Evolutionary conservation across 2,888 invertebrate species (phyloP).

Genomic region (Caenorhabditis sp.): DNA sequence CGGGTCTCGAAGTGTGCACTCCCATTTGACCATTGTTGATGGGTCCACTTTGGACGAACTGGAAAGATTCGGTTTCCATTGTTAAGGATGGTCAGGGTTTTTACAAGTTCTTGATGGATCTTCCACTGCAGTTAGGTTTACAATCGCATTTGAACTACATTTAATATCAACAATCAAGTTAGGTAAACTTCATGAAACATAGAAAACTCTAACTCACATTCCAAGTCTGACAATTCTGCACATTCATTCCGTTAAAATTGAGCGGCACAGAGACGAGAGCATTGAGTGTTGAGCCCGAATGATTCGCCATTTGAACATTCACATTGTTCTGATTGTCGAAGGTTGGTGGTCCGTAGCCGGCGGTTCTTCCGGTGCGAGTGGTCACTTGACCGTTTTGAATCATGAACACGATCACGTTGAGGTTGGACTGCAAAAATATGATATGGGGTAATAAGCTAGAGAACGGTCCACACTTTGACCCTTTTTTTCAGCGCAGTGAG

Average conservation of each 20-base stretch:
- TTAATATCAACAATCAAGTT: too few relatives aligned
- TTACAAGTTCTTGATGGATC: too few relatives aligned
- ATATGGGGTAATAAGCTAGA: too few relatives aligned
- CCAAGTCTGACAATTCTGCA: conserved; percentile 64
- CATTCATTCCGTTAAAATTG: conserved; percentile 52
- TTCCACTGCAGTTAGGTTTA: too few relatives aligned
- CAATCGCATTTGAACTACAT: too few relatives aligned
- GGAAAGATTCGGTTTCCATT: background rate
- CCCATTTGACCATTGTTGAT: conserved; percentile 50
- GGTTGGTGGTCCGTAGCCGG: conserved; percentile 52
- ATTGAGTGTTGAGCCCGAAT: conserved; percentile 52
- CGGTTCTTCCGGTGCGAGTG: conserved; percentile 54
- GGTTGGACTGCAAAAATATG: conserved; percentile 58
- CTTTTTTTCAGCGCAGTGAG: too few relatives aligned
- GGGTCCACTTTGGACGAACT: conserved; percentile 57
- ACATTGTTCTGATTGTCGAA: conserved; percentile 43
- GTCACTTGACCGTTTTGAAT: conserved; percentile 45
- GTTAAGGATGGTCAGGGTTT: background rate
- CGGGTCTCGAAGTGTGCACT: conserved; percentile 37
- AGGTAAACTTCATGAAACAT: too few relatives aligned
- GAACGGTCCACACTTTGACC: too few relatives aligned
- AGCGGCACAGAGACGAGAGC: conserved; percentile 48
- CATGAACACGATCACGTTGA: conserved; percentile 57
- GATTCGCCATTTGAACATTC: conserved; percentile 31
- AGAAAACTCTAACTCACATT: conserved; percentile 54